phyloP scores from a whole-genome alignment of 2,113 vertebrate genomes.

The Equus quagga region DNA sequence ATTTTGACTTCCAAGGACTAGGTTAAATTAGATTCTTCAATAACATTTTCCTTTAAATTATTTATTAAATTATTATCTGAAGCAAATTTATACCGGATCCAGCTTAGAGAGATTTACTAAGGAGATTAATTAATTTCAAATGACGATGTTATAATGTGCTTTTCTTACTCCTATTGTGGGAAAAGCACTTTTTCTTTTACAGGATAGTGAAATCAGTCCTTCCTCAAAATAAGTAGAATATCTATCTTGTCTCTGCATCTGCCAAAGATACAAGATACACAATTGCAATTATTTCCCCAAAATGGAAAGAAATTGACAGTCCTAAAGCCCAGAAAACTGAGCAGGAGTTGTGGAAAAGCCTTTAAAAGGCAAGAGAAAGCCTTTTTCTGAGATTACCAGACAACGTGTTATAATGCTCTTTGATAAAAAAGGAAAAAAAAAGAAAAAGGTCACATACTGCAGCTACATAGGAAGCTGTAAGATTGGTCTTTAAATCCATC shows the following conservation, averaged over 20 bases:
- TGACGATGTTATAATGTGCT: background rate
- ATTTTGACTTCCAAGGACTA: background rate
- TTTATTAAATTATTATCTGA: conserved; percentile 6
- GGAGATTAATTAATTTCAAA: background rate
- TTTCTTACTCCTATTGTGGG: background rate
- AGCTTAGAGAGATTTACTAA: background rate
- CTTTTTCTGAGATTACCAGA: background rate
- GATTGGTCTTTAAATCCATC: background rate
- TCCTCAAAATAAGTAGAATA: conserved; percentile 2
- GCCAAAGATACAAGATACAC: background rate
- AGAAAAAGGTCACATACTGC: background rate
- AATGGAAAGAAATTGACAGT: background rate
- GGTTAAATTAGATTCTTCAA: background rate
- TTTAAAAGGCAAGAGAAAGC: background rate
- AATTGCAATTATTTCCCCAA: background rate
- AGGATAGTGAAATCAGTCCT: background rate
- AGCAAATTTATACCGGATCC: background rate
- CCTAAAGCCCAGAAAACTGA: background rate
- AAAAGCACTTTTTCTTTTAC: background rate
- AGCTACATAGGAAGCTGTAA: background rate
- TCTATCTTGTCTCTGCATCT: background rate
- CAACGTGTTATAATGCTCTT: background rate
- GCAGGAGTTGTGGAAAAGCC: background rate
- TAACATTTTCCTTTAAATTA: background rate
- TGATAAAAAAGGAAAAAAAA: background rate